Evolutionary conservation across 2,888 invertebrate genomes (phyloP).

Genomic region (Trissoscelio sp.): DNA sequence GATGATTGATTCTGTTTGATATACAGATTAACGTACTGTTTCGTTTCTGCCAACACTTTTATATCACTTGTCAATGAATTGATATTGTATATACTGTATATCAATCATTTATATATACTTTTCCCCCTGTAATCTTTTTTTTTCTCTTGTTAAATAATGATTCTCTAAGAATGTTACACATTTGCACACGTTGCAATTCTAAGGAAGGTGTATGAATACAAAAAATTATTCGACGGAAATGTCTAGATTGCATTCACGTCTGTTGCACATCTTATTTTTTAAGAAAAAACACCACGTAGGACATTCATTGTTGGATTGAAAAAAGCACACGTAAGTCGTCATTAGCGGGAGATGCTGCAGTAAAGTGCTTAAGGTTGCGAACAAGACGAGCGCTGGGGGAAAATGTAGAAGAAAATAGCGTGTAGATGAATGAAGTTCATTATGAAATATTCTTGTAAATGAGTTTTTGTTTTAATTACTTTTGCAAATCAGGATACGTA

Average conservation of each 20-base stretch:
- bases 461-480: constrained; percentile 24
- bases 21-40: not conserved
- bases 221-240: not conserved
- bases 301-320: constrained; percentile 12
- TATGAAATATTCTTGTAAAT: constrained; percentile 10
- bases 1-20: constrained; percentile 44
- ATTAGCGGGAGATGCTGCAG: constrained; percentile 12
- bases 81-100: not conserved
- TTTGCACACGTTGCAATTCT: not conserved
- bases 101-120: not conserved
- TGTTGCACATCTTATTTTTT: constrained; percentile 38
- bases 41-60: not conserved
- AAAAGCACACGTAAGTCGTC: constrained; percentile 30
- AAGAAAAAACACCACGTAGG: not conserved
- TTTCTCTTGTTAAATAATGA: no score
- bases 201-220: not conserved
- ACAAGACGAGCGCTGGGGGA: constrained; percentile 2
- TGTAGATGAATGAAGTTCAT: constrained; percentile 34
- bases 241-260: constrained; percentile 23
- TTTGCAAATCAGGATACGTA: constrained; percentile 6
- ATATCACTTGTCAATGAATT: constrained; percentile 10
- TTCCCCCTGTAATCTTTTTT: not conserved
- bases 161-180: not conserved
- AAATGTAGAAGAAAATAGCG: not conserved
- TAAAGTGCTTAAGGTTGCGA: constrained; percentile 7